Percentiles rank a stretch among this genome's conserved stretches.
phyloP scores from a whole-genome alignment of 2,113 vertebrate genomes.

The Xiphophorus couchianus region DNA sequence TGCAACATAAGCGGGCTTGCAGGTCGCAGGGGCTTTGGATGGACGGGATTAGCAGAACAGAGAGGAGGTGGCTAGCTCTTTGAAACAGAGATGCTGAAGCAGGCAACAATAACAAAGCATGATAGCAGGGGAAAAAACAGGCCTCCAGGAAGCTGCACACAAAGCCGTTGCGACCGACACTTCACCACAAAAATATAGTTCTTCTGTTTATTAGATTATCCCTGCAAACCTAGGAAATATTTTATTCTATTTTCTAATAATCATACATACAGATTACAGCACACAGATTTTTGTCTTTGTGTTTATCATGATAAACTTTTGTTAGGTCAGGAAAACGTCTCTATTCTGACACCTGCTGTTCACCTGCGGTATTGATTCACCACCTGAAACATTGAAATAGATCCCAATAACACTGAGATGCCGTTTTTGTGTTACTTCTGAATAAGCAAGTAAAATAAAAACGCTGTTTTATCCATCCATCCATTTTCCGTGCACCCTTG shows the following conservation, averaged over 20 bases:
- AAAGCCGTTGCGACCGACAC: slow-evolving; percentile 47
- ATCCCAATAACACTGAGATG: too few relatives aligned
- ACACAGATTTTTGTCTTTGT: slow-evolving; percentile 16
- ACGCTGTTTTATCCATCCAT: too few relatives aligned
- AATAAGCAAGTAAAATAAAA: too few relatives aligned
- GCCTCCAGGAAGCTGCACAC: slow-evolving; percentile 47
- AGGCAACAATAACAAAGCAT: slow-evolving; percentile 68
- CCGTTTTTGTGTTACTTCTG: too few relatives aligned
- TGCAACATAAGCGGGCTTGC: slow-evolving; percentile 58
- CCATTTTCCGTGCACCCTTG: too few relatives aligned
- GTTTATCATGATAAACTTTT: slow-evolving; percentile 26
- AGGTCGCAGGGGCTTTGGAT: neutral
- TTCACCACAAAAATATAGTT: slow-evolving; percentile 61
- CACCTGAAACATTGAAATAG: too few relatives aligned
- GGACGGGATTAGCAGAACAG: slow-evolving; percentile 59
- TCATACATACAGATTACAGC: too few relatives aligned
- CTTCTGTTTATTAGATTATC: slow-evolving; percentile 14
- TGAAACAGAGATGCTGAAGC: slow-evolving; percentile 71
- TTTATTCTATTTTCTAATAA: neutral
- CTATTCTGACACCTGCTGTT: slow-evolving; percentile 34
- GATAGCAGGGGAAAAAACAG: slow-evolving; percentile 46
- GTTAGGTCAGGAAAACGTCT: neutral
- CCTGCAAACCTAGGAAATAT: neutral
- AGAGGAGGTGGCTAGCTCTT: slow-evolving; percentile 45
- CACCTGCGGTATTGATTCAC: neutral